A percentile compares a stretch with the other conserved stretches of the same genome.
phyloP scores from a whole-genome alignment of 1,140 invertebrate species.

The Hycleus phaleratus region DNA sequence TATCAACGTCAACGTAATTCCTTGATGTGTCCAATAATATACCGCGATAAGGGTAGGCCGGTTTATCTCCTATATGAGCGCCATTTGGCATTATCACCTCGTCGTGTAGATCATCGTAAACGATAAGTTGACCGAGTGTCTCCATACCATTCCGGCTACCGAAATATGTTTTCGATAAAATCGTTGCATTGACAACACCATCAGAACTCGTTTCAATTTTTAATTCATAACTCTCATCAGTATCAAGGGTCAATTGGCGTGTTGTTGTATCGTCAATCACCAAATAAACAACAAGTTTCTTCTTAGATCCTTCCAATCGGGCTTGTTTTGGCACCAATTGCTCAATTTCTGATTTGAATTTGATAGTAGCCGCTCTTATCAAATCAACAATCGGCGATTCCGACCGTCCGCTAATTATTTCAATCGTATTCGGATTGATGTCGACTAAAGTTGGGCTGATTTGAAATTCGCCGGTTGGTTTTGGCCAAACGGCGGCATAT shows the following conservation, averaged over 20 bases:
- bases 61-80: conserved; percentile 57
- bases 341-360: conserved; percentile 37
- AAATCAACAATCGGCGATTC: conserved; percentile 41
- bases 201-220: conserved; percentile 41
- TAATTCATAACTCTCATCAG: conserved; percentile 62
- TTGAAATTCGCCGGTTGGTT: conserved; percentile 52
- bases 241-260: conserved; percentile 46
- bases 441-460: conserved; percentile 51
- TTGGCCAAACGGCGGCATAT: conserved; percentile 61
- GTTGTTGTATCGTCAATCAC: not conserved
- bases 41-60: conserved; percentile 67
- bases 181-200: conserved; percentile 50
- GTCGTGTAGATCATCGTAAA: conserved; percentile 57
- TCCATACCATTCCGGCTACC: conserved; percentile 71
- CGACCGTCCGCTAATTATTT: conserved; percentile 38
- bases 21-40: conserved; percentile 69
- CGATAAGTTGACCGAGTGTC: conserved; percentile 66
- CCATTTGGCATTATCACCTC: conserved; percentile 53
- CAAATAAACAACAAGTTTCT: conserved; percentile 1
- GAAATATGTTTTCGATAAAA: conserved; percentile 59
- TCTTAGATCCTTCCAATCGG: too few species aligned
- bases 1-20: conserved; percentile 60
- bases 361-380: conserved; percentile 38
- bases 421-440: conserved; percentile 52
- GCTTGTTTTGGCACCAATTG: conserved; percentile 28